phyloP scores from a whole-genome alignment of 2,888 invertebrate genomes.

The Nematopogon swammerdamellus region DNA sequence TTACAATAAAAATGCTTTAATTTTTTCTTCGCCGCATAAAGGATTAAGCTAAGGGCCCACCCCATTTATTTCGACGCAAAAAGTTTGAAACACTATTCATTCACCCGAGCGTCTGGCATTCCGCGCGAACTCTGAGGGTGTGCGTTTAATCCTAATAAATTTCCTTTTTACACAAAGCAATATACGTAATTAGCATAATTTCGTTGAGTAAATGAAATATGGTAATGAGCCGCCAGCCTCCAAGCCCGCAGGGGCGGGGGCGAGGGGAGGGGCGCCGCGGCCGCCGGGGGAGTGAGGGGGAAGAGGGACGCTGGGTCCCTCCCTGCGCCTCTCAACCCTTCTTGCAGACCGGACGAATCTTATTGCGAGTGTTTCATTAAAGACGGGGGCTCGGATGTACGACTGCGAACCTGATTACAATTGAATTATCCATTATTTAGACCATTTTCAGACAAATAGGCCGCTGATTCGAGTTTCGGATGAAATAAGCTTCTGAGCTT shows the following conservation, averaged over 20 bases:
- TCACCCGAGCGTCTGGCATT: not conserved
- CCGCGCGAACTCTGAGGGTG: not conserved
- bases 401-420: slow-evolving; percentile 44
- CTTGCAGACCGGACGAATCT: not conserved
- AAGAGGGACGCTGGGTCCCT: slow-evolving; percentile 37
- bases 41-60: no score
- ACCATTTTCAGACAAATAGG: not conserved
- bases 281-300: slow-evolving; percentile 19
- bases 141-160: slow-evolving; percentile 55
- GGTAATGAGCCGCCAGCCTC: slow-evolving; percentile 34
- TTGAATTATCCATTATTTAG: slow-evolving; percentile 47
- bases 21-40: no score
- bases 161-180: slow-evolving; percentile 59
- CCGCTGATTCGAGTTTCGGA: not conserved
- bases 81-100: no score
- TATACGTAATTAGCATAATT: slow-evolving; percentile 59
- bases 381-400: slow-evolving; percentile 41
- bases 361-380: slow-evolving; percentile 21
- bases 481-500: no score
- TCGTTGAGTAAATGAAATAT: slow-evolving; percentile 59
- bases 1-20: no score
- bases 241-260: slow-evolving; percentile 16
- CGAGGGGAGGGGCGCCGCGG: slow-evolving; percentile 29
- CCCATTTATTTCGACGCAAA: no score
- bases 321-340: slow-evolving; percentile 19